Evolutionary conservation across 2,888 invertebrate genomes (phyloP).

Genomic region (Hedya salicella): DNA sequence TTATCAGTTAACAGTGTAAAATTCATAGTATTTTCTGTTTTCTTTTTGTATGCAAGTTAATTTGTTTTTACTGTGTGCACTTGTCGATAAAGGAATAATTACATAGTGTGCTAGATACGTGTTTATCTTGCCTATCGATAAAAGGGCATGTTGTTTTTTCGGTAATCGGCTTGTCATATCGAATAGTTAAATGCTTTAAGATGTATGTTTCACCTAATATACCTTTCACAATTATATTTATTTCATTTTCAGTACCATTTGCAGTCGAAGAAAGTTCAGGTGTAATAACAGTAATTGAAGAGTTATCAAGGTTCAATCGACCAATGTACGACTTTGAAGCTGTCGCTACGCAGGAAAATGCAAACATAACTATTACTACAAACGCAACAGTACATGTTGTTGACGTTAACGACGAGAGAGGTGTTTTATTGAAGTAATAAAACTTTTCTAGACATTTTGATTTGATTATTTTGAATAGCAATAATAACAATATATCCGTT

Average conservation of each 20-base stretch:
- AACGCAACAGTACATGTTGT: conserved; percentile 94
- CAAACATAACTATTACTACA: conserved; percentile 89
- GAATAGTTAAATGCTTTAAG: too few species aligned
- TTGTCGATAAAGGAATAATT: too few species aligned
- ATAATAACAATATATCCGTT: conserved; percentile 46
- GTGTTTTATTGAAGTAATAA: conserved; percentile 86
- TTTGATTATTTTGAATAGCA: neutral
- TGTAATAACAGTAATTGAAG: conserved; percentile 93
- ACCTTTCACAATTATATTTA: too few species aligned
- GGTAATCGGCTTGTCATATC: too few species aligned
- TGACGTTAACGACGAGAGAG: conserved; percentile 89
- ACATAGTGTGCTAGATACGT: too few species aligned
- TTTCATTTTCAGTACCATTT: conserved; percentile 94
- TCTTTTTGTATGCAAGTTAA: too few species aligned
- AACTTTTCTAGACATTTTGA: conserved; percentile 31
- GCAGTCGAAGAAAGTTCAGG: conserved; percentile 95
- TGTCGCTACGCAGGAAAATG: conserved; percentile 87
- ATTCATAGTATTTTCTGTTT: too few species aligned
- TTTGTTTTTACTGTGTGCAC: too few species aligned
- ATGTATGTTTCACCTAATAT: too few species aligned
- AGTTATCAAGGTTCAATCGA: conserved; percentile 88
- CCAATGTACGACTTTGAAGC: conserved; percentile 92
- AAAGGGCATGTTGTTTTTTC: too few species aligned
- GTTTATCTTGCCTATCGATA: too few species aligned
- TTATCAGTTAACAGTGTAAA: too few species aligned